Percentiles rank a stretch among this genome's conserved stretches.
These are phyloP conservation scores for Ectobius pallidus DNA, from an alignment of 2,888 invertebrate species.

Conservation along the genomic window DNA sequence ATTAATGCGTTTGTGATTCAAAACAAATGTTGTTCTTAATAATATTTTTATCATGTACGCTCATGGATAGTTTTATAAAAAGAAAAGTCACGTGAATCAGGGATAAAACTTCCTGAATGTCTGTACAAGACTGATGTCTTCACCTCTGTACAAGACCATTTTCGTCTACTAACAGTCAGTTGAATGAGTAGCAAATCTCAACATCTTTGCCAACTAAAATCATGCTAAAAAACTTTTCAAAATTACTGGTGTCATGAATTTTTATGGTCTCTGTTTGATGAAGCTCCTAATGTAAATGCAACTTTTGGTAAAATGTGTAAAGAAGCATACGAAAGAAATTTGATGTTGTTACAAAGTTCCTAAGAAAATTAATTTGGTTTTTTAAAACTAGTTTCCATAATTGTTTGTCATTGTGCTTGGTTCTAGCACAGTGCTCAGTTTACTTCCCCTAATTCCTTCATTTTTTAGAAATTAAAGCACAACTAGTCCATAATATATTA, in stretches of 20 bases:
- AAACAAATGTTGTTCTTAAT: neutral
- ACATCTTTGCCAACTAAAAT: neutral
- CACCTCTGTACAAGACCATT: neutral
- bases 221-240: neutral
- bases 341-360: neutral
- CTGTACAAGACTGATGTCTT: neutral
- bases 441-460: too few relatives aligned
- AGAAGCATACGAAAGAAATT: neutral
- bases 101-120: neutral
- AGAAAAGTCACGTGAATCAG: neutral
- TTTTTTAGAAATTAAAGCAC: too few relatives aligned
- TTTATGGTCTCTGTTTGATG: neutral
- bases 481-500: too few relatives aligned
- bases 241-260: neutral
- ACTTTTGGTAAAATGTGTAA: neutral
- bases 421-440: too few relatives aligned
- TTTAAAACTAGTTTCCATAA: neutral
- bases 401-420: too few relatives aligned
- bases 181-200: neutral
- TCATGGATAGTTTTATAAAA: neutral
- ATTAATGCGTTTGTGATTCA: neutral
- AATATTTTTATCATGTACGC: neutral
- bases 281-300: neutral
- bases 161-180: neutral
- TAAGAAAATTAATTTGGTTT: neutral